Conservation (phyloP, 2,797 vertebrate genomes). For the Myripristis jacobus region DNA sequence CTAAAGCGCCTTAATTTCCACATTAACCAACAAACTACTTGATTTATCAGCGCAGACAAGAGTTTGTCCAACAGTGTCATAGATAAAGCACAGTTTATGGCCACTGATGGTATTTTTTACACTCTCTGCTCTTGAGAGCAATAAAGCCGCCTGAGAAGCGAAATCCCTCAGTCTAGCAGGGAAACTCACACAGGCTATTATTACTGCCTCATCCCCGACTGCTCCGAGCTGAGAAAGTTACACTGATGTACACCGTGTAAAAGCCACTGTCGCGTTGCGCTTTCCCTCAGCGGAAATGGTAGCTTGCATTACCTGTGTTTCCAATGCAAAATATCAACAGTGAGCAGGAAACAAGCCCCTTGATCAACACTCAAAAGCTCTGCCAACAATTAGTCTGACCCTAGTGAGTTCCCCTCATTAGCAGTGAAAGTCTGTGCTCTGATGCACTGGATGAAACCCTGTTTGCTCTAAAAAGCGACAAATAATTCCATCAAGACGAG, state of each 20-base stretch:
- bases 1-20: constrained; percentile 32
- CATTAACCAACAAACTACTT: constrained; percentile 18
- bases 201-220: constrained; percentile 16
- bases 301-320: neutral
- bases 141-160: constrained; percentile 11
- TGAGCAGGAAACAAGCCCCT: neutral
- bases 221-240: constrained; percentile 11
- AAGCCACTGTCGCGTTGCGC: constrained; percentile 8
- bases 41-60: constrained; percentile 31
- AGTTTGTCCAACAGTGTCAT: constrained; percentile 53
- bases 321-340: neutral
- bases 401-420: constrained; percentile 19
- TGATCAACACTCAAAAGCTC: constrained; percentile 18
- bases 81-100: constrained; percentile 32
- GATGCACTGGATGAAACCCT: neutral
- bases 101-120: constrained; percentile 31
- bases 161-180: constrained; percentile 25
- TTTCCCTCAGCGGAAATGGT: constrained; percentile 18
- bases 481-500: neutral
- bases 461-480: constrained; percentile 1
- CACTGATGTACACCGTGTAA: constrained; percentile 7
- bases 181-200: neutral
- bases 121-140: constrained; percentile 21
- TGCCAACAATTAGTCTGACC: constrained; percentile 3
- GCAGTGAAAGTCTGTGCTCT: neutral